Evolutionary conservation across 2,113 vertebrate species (phyloP).

Genomic region (Gallinago media): DNA sequence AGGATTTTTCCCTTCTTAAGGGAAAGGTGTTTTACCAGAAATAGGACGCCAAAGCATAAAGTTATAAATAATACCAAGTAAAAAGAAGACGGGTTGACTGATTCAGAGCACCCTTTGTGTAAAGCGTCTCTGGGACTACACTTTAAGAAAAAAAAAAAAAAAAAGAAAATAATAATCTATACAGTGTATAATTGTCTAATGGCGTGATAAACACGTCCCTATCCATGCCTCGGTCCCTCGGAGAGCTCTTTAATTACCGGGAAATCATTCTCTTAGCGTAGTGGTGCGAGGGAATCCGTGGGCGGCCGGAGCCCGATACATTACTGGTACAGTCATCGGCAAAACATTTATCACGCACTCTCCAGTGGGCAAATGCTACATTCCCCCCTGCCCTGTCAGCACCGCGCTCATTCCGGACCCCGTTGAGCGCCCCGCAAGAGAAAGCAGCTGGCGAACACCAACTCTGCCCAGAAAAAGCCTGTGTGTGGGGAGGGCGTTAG

Average conservation of each 20-base stretch:
- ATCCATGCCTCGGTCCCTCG: constrained; percentile 58
- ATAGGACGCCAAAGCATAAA: background rate
- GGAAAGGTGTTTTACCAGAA: background rate
- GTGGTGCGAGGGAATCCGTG: constrained; percentile 75
- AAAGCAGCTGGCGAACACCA: constrained; percentile 69
- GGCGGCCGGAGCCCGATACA: constrained; percentile 76
- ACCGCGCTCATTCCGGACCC: constrained; percentile 76
- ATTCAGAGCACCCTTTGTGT: background rate
- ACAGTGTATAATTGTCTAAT: constrained; percentile 52
- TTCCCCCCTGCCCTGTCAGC: constrained; percentile 88
- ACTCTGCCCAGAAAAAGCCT: background rate
- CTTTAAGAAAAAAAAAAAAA: background rate
- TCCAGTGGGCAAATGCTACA: constrained; percentile 87
- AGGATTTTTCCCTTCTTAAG: background rate
- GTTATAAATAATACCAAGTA: background rate
- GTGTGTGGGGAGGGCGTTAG: background rate
- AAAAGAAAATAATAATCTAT: background rate
- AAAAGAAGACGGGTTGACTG: background rate
- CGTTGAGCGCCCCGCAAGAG: constrained; percentile 49
- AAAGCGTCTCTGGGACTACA: background rate
- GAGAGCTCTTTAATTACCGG: constrained; percentile 78
- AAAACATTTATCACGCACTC: constrained; percentile 91
- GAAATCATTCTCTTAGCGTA: constrained; percentile 72
- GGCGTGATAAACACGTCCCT: constrained; percentile 71
- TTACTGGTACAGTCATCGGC: constrained; percentile 82